Evolutionary conservation across 1,140 invertebrate genomes (phyloP), one percentile per base, ranked within the genome.

Genomic region (Holotrichia oblita): DNA sequence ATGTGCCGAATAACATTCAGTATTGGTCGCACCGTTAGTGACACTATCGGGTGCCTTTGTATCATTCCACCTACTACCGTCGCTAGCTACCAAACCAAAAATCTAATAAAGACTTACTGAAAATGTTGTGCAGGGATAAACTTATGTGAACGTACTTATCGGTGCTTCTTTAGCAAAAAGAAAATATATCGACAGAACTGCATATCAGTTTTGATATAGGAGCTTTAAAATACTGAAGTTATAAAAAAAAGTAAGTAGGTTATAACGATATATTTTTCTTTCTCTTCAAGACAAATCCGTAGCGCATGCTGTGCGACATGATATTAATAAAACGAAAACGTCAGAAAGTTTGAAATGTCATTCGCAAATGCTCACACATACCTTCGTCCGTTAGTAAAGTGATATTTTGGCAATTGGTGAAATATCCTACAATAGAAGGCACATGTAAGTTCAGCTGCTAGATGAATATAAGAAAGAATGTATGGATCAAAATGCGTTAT

Each of bases 381-480:
- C 85, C 85, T 85, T 85, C 85, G 80, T 85, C 85, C 81, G 83
- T 85, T 82, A 83, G 82, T 81, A 85, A 83, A 83, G 85, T 85
- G 83, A 85, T 85, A 85, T 85, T 85, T 84, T 85, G 84, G 83
- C 85, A 85, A 85, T 85, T 85, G 85, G 85, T 85, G 85, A 82
- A 84, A 85, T 83, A 85, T 84, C 85, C 85, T 85, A 85, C 82
- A 85, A 85, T 84, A 84, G 82, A 84, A 85, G 81, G 80, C 79
- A 79, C 79, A 79, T 79, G 76, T 84, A 80, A 80, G 74, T 78
- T 78, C 9, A 74, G 40, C 73, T 74, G 34, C 73, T 74, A 41
- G 41, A 74, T 34, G 41, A 41, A 74, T 17, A 74, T 74, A n/a
- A 41, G 40, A 41, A 42, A 74, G 41, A 74, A 74, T 74, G 41